Conservation (phyloP, 2,888 invertebrate genomes). For the Diloba caeruleocephala region DNA sequence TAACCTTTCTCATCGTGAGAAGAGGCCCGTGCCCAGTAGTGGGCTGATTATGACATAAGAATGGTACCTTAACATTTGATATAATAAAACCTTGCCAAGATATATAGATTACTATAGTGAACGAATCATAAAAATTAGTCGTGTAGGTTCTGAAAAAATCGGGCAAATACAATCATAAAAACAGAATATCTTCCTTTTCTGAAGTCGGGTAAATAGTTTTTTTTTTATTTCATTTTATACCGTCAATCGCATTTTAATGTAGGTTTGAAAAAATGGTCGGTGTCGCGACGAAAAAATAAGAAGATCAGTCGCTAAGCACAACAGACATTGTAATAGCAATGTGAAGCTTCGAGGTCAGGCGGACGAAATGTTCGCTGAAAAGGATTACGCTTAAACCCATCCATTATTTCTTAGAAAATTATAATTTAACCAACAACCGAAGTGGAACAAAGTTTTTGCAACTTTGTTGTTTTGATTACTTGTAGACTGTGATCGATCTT, state of each 20-base stretch:
- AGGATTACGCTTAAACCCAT: constrained; percentile 49
- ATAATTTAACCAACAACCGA: constrained; percentile 54
- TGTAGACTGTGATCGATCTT: constrained; percentile 39
- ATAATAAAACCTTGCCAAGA: no score
- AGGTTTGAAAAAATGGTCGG: constrained; percentile 4
- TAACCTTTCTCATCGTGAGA: no score
- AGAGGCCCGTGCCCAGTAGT: no score
- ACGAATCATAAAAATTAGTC: no score
- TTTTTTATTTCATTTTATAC: constrained; percentile 13
- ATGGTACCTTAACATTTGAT: no score
- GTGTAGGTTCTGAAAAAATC: no score
- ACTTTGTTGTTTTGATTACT: constrained; percentile 47
- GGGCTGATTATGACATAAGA: no score
- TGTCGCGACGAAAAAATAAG: constrained; percentile 17
- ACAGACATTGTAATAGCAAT: constrained; percentile 33
- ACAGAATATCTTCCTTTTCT: no score
- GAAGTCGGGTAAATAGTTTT: no score
- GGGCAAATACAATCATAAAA: no score
- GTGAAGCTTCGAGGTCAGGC: constrained; percentile 30
- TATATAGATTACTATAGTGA: no score
- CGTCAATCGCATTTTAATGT: constrained; percentile 16
- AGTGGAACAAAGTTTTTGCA: constrained; percentile 47
- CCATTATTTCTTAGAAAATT: constrained; percentile 52
- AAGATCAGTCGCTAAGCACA: constrained; percentile 22
- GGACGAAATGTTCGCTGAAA: constrained; percentile 43